Percentiles rank a stretch among this genome's conserved stretches.
Evolutionary conservation across 53 echinoderm and acorn worm genomes (phyloP).

Genomic region (Mesocentrotus franciscanus): DNA sequence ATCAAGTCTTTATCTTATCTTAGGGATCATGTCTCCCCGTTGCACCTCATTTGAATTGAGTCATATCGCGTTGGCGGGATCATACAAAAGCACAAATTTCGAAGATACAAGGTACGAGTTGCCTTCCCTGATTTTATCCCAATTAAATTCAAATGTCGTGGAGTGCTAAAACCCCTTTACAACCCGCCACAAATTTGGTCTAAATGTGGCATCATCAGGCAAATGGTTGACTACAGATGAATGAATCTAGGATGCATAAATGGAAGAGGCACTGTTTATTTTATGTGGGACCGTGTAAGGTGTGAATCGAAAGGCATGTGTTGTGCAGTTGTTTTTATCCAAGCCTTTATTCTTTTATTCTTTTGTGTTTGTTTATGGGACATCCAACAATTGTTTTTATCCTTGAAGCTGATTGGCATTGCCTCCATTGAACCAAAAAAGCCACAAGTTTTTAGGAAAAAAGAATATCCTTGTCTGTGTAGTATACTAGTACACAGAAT

Average conservation of each 20-base stretch:
- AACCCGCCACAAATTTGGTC: not conserved
- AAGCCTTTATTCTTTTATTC: not conserved
- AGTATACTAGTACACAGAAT: not conserved
- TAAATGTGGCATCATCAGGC: conserved; percentile 8
- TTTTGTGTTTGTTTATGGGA: not conserved
- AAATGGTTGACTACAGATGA: not conserved
- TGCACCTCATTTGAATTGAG: conserved; percentile 35
- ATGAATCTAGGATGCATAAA: not conserved
- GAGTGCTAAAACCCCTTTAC: conserved; percentile 36
- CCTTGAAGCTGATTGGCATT: not conserved
- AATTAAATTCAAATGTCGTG: not conserved
- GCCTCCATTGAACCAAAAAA: not conserved
- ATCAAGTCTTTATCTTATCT: not conserved
- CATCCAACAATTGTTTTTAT: conserved; percentile 6
- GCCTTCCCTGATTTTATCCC: not conserved
- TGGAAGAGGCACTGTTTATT: not conserved
- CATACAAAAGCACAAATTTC: conserved; percentile 51
- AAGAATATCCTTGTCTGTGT: not conserved
- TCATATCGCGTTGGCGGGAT: conserved; percentile 59
- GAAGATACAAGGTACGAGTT: not conserved
- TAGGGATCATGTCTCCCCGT: conserved; percentile 30
- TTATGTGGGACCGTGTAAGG: not conserved
- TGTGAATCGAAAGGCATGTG: not conserved
- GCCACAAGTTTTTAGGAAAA: not conserved
- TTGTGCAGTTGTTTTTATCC: conserved; percentile 2